A percentile compares a stretch with the other conserved stretches of the same genome.
These are phyloP conservation scores for Bradypodion pumilum DNA, from an alignment of 2,797 vertebrate species.

Conservation along the genomic window DNA sequence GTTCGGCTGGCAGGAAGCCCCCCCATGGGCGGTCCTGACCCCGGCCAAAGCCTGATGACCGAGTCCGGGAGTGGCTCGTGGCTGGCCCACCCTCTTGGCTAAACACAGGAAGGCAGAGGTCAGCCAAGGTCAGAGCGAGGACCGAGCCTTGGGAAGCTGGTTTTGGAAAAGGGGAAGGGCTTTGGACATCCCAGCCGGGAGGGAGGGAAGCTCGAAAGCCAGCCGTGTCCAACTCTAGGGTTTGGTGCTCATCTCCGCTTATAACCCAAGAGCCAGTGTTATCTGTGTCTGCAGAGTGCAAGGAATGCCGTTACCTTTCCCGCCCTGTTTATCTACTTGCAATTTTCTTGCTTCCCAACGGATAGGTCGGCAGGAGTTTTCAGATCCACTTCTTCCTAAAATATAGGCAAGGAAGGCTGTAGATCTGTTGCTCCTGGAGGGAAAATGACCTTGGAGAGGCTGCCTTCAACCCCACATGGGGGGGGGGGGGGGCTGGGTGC, in stretches of 20 bases:
- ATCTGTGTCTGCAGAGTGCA: too few species aligned
- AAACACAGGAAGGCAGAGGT: constrained; percentile 84
- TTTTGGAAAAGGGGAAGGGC: constrained; percentile 83
- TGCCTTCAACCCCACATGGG: neutral
- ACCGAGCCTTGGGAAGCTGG: constrained; percentile 80
- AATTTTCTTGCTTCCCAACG: too few species aligned
- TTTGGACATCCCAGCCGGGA: constrained; percentile 53
- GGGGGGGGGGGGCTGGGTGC: rapidly evolving
- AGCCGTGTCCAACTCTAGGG: too few species aligned
- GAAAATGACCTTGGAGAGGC: neutral
- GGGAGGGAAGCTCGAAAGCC: too few species aligned
- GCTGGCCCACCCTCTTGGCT: constrained; percentile 78
- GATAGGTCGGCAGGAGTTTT: too few species aligned
- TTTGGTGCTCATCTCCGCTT: too few species aligned
- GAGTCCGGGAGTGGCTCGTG: constrained; percentile 79
- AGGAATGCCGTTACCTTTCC: too few species aligned
- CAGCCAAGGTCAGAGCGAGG: constrained; percentile 78
- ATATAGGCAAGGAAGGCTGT: neutral
- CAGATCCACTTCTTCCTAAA: neutral
- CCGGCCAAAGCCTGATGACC: constrained; percentile 49
- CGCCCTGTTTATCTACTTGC: too few species aligned
- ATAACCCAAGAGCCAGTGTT: too few species aligned
- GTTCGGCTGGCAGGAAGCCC: constrained; percentile 73
- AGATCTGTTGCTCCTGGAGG: neutral
- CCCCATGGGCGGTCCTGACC: constrained; percentile 76